A percentile compares a stretch with the other conserved stretches of the same genome.
These are phyloP conservation scores for Castor canadensis DNA, from an alignment of 2,113 vertebrate genomes.

Conservation along the genomic window DNA sequence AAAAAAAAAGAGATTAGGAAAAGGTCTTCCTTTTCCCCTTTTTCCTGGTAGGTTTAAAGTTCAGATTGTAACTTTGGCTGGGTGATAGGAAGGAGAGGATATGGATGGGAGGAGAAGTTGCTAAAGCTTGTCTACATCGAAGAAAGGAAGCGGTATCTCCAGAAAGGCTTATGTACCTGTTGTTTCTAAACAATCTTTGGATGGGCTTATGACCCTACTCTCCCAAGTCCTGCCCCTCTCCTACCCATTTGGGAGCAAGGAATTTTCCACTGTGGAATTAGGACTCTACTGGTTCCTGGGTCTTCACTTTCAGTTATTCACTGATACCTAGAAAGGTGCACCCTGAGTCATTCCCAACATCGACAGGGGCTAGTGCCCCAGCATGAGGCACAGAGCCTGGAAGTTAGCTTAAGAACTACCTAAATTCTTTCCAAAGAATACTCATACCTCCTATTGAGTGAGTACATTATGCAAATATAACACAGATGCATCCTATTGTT, in stretches of 20 bases:
- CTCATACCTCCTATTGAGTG: background rate
- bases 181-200: background rate
- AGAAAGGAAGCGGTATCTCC: background rate
- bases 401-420: background rate
- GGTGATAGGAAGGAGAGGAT: background rate
- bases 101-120: too few relatives aligned
- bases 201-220: rapidly evolving
- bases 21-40: background rate
- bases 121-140: background rate
- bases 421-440: background rate
- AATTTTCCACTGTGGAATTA: background rate
- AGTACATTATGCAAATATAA: background rate
- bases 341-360: background rate
- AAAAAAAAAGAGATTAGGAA: background rate
- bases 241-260: background rate
- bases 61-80: background rate
- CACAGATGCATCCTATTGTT: background rate
- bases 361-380: background rate
- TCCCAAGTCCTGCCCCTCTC: background rate
- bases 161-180: rapidly evolving
- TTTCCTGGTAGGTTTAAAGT: background rate
- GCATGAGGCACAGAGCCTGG: background rate
- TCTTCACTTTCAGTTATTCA: background rate
- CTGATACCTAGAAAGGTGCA: background rate
- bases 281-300: background rate